Percentiles rank a stretch among this genome's conserved stretches.
Conservation (phyloP, 2,113 vertebrate species). For the Eudorcas thomsonii region DNA sequence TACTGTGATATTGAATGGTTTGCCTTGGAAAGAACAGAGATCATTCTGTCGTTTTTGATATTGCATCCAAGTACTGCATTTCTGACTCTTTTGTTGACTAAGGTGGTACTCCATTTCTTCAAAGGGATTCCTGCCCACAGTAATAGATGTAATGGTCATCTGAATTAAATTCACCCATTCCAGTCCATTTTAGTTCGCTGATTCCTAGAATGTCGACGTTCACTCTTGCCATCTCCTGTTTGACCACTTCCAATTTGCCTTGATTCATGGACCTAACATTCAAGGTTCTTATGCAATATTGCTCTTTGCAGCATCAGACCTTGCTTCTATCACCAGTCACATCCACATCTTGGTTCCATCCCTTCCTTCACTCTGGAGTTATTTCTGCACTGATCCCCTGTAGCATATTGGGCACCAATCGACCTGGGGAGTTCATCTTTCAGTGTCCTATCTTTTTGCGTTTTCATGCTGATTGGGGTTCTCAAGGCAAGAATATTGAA, state of each 20-base stretch:
- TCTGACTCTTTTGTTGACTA: neutral
- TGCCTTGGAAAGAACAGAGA: neutral
- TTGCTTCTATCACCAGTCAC: neutral
- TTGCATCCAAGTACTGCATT: neutral
- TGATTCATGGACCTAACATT: neutral
- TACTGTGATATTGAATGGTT: neutral
- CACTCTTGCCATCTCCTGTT: neutral
- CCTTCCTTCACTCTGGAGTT: neutral
- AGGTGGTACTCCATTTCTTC: neutral
- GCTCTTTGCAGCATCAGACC: neutral
- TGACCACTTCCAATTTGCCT: neutral
- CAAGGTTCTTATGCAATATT: neutral
- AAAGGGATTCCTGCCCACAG: neutral
- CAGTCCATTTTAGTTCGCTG: neutral
- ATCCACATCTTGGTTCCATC: neutral
- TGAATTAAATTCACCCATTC: neutral
- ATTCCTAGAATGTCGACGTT: fast-evolving
- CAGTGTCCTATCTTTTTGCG: neutral
- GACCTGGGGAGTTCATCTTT: neutral
- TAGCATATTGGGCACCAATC: neutral
- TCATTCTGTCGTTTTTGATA: neutral
- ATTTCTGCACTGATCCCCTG: neutral
- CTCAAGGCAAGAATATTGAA: neutral
- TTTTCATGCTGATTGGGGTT: neutral
- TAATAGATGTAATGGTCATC: neutral